Conservation (phyloP, 2,113 vertebrate species). For the Pavo muticus region DNA sequence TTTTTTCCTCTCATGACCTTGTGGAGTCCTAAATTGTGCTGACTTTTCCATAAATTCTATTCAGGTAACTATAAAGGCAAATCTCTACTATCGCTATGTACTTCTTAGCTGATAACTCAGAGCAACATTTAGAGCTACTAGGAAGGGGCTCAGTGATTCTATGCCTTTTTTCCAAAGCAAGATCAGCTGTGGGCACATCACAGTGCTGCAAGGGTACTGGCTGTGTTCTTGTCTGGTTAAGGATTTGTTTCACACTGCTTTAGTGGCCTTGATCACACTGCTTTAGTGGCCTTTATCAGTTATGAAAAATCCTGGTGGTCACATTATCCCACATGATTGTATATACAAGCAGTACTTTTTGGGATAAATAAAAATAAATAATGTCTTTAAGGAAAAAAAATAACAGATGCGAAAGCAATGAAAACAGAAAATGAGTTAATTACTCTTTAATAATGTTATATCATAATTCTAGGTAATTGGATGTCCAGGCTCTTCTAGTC, state of each 20-base stretch:
- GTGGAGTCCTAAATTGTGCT: background rate
- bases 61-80: background rate
- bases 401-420: background rate
- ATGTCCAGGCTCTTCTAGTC: background rate
- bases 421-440: background rate
- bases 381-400: background rate
- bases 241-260: background rate
- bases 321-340: background rate
- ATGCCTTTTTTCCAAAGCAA: background rate
- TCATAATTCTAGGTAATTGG: background rate
- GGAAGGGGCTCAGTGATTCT: background rate
- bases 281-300: background rate
- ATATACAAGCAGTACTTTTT: background rate
- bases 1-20: background rate
- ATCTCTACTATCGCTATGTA: accelerated
- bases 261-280: background rate
- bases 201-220: background rate
- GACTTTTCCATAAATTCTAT: background rate
- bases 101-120: background rate
- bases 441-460: background rate
- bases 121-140: background rate
- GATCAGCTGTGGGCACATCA: background rate
- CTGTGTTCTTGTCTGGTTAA: background rate
- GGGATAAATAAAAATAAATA: background rate
- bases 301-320: background rate